Evolutionary conservation across 1,140 invertebrate genomes (phyloP), one percentile per base, ranked within the genome.

Genomic region (Macrobrachium rosenbergii): DNA sequence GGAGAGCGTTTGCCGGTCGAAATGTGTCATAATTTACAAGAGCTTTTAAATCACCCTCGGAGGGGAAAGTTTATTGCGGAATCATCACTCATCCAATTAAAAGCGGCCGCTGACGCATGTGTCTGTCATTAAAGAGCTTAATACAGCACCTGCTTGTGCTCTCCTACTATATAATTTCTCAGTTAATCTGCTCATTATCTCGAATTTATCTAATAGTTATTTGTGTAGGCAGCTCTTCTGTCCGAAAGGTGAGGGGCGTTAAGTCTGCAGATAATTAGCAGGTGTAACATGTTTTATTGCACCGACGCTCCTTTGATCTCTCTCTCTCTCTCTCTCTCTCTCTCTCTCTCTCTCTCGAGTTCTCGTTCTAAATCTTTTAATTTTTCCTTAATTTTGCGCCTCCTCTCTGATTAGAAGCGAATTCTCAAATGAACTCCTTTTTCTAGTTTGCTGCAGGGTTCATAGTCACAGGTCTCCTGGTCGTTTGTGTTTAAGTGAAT

Each of bases 261-360:
- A 84, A 73, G 77, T 72, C 73, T 77, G 82, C 8, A 45, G 72
- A 52, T 84, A 84, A 84, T 84, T 84, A 84, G 60, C 82, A 84
- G 82, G 82, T 84, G 82, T 77, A 59, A 62, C 82, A 43, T 84
- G 73, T 77, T 84, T 84, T 84, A 77, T 84, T 84, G 64, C 82
- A 60, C 12, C 77, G 58, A 60, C 59, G 64, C 59, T 60, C 60
- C 82, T 77, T 84, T 84, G 82, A 84, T 84, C 82, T 84, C 73
- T 64, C 60, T 23, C 73, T 19, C 82, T 43, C 45, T 75, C 58
- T 76, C 59, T 79, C 77, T 79, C 77, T 79, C 59, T 79, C 77
- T 79, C 77, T 79, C 58, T 62, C 58, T 79, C 77, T 62, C 76
- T 78, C 43, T 62, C 37, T 43, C 11, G 28, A 37, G 23, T 6